Base-by-base conservation (phyloP, 1,140 invertebrate species). In the Cotesia vestalis region DNA sequence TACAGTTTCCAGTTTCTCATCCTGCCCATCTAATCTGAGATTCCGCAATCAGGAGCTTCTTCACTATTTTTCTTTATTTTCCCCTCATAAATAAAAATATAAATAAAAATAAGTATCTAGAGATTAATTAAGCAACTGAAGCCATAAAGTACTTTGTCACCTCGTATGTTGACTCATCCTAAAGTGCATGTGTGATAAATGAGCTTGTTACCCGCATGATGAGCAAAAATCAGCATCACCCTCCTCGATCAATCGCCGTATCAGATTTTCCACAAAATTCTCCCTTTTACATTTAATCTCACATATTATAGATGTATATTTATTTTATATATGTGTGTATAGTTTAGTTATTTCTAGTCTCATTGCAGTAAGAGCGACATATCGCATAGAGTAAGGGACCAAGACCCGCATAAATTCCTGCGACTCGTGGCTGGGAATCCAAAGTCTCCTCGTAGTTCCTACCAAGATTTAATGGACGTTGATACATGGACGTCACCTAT, bases 391-490 rank as follows among this genome's bases (percentile, higher is more conserved):
- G 52, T 36, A 46, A 46, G 40, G 11, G 6, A 9, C 40, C 36
- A 52, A 34, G 66, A 67, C 64, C 71, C 64, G 71, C 64, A 72
- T 72, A 72, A 72, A 72, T 67, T 55, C 53, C 59, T 9, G 12
- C 38, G 40, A 11, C 11, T 27, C 53, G 36, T 70, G 9, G 55
- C 5, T 38, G 62, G 46, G 36, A 34, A 5, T 61, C 34, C 11
- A 20, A 20, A 40, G 51, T 64, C 67, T 69, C n/a, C 55, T 53
- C 68, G 27, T 36, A 27, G 27, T 27, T 27, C 27, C 27, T 27
- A 77, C 35, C 51, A 46, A 66, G 70, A 78, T 75, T 78, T 79
- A 80, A 79, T 78, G 74, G 79, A 80, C 80, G 61, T 80, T 81
- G 80, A 81, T 81, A 75, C 78, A 80, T 80, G 75, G 78, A 75